Evolutionary conservation across 1,140 invertebrate genomes (phyloP).

Genomic region (Piezodorus guildinii): DNA sequence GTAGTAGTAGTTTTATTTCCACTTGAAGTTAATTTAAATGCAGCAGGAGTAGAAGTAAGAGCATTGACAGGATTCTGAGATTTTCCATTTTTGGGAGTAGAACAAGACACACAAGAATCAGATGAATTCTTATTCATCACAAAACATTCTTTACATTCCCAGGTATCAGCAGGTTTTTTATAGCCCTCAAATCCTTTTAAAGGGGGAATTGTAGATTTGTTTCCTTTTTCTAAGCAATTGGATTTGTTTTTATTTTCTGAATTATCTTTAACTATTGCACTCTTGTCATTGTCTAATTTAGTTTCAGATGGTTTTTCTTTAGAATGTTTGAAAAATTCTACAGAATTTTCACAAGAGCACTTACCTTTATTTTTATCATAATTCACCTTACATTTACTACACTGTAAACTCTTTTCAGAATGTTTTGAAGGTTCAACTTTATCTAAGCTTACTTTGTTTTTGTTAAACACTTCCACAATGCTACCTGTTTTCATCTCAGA

Average conservation of each 20-base stretch:
- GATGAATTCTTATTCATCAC: conserved; percentile 20
- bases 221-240: not conserved
- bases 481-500: conserved; percentile 12
- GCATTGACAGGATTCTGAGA: not conserved
- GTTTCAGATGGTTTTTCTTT: not conserved
- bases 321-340: not conserved
- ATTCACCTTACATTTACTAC: conserved; percentile 44
- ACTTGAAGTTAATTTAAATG: no score
- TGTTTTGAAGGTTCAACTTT: conserved; percentile 38
- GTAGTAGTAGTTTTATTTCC: no score
- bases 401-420: conserved; percentile 43
- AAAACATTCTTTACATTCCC: conserved; percentile 24
- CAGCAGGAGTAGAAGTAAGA: not conserved
- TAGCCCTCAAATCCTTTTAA: conserved; percentile 16
- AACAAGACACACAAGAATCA: conserved; percentile 19
- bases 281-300: no score
- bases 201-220: not conserved
- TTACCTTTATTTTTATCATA: conserved; percentile 40
- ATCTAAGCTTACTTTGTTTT: not conserved
- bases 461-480: conserved; percentile 7
- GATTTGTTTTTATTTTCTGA: not conserved
- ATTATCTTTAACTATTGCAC: no score
- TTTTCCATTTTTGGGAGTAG: conserved; percentile 5
- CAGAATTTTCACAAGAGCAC: conserved; percentile 33
- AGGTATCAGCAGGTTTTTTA: conserved; percentile 14